Base-by-base conservation (phyloP, 2,888 invertebrate genomes). In the Eupithecia inturbata region DNA sequence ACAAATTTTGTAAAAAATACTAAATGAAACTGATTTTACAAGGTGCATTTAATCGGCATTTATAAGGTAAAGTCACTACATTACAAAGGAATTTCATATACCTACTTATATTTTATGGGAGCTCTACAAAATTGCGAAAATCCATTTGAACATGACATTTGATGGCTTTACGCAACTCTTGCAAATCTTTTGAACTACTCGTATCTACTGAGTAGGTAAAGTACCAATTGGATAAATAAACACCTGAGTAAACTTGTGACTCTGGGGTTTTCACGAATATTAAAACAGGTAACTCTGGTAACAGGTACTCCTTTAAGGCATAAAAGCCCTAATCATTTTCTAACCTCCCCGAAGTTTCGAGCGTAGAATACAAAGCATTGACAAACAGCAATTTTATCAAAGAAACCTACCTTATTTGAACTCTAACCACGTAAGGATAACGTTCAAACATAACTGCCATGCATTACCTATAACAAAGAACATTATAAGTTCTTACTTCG, bases 361-460 rank as follows among this genome's bases (percentile, higher is more conserved):
- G 31, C 19, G 16, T 19, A 19, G 31, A 62, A 62, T 62, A 31
- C 31, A 62, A 62, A 62, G 9, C 57, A 57, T 62, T 62, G 28
- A 19, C 19, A 31, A 62, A 62, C 9, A 31, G 9, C 62, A 31
- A 62, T 62, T 62, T 62, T 62, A 7, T 31, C 62, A 19, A 62
- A 31, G 62, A 62, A 22, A 62, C 62, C 28, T 31, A 22, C 6
- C 73, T 73, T 67, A 75, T 79, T 76, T 31, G 66, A 53, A 78
- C 70, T 64, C 79, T 12, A 70, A 39, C 53, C 80, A 79, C 79
- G 76, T 77, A 71, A 78, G 77, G 75, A 79, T 78, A 80, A 78
- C 77, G 71, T 76, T 41, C 71, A 69, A 66, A 73, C 70, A 60
- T 70, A 75, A 77, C 74, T 57, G 76, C 70, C 73, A 45, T 72